Conservation (phyloP, 2,113 vertebrate genomes). For the Thinocorus orbignyianus region DNA sequence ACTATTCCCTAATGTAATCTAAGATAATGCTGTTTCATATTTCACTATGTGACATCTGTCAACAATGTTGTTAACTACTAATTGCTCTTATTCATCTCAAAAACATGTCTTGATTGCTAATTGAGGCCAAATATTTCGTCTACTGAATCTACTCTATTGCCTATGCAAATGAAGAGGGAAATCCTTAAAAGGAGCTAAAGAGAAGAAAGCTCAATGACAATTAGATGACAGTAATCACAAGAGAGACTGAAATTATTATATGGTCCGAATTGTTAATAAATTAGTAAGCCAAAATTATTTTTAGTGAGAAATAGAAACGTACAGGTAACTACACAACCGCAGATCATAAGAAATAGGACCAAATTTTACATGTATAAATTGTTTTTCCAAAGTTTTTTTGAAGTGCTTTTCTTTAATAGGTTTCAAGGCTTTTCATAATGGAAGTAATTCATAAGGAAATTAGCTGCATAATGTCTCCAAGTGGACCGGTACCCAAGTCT, state of each 20-base stretch:
- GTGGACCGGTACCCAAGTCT: neutral
- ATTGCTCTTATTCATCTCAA: neutral
- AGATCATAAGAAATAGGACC: neutral
- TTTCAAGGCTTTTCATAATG: neutral
- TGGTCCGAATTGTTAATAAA: neutral
- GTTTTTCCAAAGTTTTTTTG: neutral
- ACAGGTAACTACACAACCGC: neutral
- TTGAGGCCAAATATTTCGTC: neutral
- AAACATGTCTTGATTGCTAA: slow-evolving; percentile 3
- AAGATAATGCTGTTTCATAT: slow-evolving; percentile 19
- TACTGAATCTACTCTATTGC: neutral
- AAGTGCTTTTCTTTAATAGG: neutral
- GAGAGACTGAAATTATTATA: neutral
- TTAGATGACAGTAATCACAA: neutral
- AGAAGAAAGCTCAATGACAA: neutral
- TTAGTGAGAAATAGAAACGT: neutral
- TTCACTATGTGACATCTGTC: slow-evolving; percentile 16
- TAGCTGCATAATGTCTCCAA: neutral
- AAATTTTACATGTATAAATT: neutral
- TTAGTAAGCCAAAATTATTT: neutral
- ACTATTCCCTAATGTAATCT: slow-evolving; percentile 7
- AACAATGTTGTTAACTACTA: slow-evolving; percentile 24
- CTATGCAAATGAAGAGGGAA: neutral
- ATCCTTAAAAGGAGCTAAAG: neutral
- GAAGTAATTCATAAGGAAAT: neutral